Evolutionary conservation across 1,140 invertebrate species (phyloP).

Genomic region (Catajapyx aquilonaris): DNA sequence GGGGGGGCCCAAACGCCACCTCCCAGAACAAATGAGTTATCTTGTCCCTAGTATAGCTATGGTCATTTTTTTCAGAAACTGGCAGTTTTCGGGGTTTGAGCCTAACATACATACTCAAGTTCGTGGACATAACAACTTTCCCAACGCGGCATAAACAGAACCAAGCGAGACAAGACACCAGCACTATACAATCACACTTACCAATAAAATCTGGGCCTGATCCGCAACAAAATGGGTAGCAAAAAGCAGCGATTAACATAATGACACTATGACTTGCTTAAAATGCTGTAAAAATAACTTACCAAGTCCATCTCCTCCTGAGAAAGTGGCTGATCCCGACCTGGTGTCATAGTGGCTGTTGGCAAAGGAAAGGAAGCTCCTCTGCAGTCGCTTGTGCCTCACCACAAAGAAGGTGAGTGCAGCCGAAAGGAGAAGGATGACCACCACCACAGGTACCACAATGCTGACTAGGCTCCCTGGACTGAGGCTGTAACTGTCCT

Average conservation of each 20-base stretch:
- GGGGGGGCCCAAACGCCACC: no score
- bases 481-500: not conserved
- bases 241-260: not conserved
- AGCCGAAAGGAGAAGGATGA: slow-evolving; percentile 32
- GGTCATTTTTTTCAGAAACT: no score
- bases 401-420: slow-evolving; percentile 41
- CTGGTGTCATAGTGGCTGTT: slow-evolving; percentile 70
- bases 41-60: no score
- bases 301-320: slow-evolving; percentile 42
- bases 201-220: no score
- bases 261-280: no score
- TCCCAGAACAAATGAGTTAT: no score
- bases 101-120: no score
- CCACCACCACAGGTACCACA: slow-evolving; percentile 23
- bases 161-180: no score
- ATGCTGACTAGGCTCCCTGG: slow-evolving; percentile 17
- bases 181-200: no score
- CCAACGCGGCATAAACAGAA: no score
- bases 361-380: slow-evolving; percentile 57
- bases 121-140: no score
- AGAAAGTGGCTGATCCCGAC: slow-evolving; percentile 63
- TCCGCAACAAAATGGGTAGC: not conserved
- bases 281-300: slow-evolving; percentile 10
- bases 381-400: slow-evolving; percentile 47
- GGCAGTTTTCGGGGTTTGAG: no score